Conservation (phyloP, 2,113 vertebrate species). For the Rhizomys pruinosus region DNA sequence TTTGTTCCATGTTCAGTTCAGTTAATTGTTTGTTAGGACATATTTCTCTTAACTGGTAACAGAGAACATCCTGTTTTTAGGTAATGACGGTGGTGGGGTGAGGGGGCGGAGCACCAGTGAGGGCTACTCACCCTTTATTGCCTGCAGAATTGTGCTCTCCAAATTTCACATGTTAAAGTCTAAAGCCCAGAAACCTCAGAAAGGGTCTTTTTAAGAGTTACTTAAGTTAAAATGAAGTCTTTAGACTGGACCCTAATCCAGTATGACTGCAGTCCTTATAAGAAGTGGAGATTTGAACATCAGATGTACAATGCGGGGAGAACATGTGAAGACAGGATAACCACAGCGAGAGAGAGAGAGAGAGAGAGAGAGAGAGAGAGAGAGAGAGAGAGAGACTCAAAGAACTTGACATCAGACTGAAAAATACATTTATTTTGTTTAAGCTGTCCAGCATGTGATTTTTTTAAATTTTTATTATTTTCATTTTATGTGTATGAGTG, state of each 20-base stretch:
- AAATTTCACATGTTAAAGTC: not conserved
- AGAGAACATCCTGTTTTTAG: conserved; percentile 37
- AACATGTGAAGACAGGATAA: not conserved
- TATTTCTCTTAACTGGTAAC: not conserved
- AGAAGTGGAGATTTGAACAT: not conserved
- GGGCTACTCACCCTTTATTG: not conserved
- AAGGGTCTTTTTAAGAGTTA: not conserved
- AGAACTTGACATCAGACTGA: not conserved
- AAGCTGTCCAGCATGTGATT: not conserved
- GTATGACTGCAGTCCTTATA: too few species aligned
- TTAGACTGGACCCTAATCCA: not conserved
- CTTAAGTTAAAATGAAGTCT: not conserved
- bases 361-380: too few species aligned
- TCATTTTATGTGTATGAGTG: too few species aligned
- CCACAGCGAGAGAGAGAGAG: not conserved
- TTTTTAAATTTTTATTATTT: too few species aligned
- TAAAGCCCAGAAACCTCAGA: not conserved
- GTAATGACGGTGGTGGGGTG: not conserved
- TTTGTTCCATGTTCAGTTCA: conserved; percentile 32
- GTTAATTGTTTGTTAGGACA: not conserved
- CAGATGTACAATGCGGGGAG: too few species aligned
- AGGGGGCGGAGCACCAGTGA: not conserved
- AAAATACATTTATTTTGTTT: not conserved
- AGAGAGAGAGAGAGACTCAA: not conserved
- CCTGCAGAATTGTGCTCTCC: not conserved